These are phyloP conservation scores for Tangara arthus DNA, from an alignment of 2,797 vertebrate genomes.

Conservation along the genomic window DNA sequence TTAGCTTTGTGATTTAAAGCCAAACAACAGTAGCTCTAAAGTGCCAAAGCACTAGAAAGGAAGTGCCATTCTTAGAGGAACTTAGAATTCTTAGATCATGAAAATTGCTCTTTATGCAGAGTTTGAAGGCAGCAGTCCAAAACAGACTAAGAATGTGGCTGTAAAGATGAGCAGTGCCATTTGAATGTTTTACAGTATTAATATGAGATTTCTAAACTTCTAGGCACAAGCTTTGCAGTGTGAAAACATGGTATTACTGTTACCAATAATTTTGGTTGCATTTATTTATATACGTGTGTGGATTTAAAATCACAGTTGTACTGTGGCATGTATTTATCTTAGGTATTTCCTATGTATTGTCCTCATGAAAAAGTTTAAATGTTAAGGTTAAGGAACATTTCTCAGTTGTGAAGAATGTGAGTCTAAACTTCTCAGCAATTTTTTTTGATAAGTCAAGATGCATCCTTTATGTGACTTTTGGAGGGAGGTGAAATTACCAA, in stretches of 20 bases:
- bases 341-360: background rate
- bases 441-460: background rate
- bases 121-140: background rate
- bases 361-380: background rate
- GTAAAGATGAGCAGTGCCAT: background rate
- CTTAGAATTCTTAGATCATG: background rate
- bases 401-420: background rate
- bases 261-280: background rate
- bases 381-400: background rate
- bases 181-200: background rate
- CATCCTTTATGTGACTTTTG: background rate
- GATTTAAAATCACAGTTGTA: background rate
- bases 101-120: background rate
- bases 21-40: background rate
- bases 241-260: background rate
- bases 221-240: background rate
- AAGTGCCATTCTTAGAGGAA: background rate
- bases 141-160: background rate
- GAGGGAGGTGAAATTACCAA: background rate
- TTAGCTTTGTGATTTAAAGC: background rate
- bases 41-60: background rate
- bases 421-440: background rate
- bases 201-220: background rate
- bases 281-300: background rate
- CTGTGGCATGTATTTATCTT: background rate